Evolutionary conservation across 2,888 invertebrate species (phyloP).

Genomic region (Linnaemya tessellans): DNA sequence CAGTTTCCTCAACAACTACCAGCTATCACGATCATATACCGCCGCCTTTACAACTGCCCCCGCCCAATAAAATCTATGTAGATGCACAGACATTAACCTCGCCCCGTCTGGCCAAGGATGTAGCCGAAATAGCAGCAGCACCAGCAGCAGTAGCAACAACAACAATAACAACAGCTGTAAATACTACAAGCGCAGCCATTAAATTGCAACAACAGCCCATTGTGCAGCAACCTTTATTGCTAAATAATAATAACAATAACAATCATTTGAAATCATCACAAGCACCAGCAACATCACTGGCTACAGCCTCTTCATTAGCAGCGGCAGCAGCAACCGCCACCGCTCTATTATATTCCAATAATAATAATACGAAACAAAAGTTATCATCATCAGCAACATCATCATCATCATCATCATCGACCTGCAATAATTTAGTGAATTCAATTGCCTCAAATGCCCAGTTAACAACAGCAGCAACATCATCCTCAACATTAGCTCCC

Average conservation of each 20-base stretch:
- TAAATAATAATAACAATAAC: constrained; percentile 51
- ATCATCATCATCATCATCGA: constrained; percentile 1
- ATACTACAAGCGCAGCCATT: not conserved
- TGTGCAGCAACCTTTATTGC: constrained; percentile 50
- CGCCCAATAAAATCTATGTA: constrained; percentile 75
- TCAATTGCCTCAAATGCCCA: constrained; percentile 63
- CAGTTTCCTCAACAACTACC: constrained; percentile 57
- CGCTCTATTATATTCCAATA: constrained; percentile 48
- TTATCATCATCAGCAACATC: constrained; percentile 8
- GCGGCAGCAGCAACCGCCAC: constrained; percentile 59
- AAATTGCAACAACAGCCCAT: constrained; percentile 63
- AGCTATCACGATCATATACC: constrained; percentile 72
- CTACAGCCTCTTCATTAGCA: constrained; percentile 71
- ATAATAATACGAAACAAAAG: constrained; percentile 63
- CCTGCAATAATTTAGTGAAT: constrained; percentile 51
- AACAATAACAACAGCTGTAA: constrained; percentile 24
- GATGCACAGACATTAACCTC: constrained; percentile 82
- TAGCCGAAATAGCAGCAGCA: constrained; percentile 65
- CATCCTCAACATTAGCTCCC: constrained; percentile 54
- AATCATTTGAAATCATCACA: constrained; percentile 70
- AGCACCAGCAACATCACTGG: constrained; percentile 68
- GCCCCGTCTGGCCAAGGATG: constrained; percentile 75
- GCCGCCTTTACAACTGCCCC: constrained; percentile 75
- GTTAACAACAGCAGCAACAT: constrained; percentile 56
- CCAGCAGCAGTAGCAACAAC: constrained; percentile 36